Percentiles rank a stretch among this genome's conserved stretches.
Evolutionary conservation across 2,888 invertebrate species (phyloP).

Genomic region (Cataglyphis cursor): DNA sequence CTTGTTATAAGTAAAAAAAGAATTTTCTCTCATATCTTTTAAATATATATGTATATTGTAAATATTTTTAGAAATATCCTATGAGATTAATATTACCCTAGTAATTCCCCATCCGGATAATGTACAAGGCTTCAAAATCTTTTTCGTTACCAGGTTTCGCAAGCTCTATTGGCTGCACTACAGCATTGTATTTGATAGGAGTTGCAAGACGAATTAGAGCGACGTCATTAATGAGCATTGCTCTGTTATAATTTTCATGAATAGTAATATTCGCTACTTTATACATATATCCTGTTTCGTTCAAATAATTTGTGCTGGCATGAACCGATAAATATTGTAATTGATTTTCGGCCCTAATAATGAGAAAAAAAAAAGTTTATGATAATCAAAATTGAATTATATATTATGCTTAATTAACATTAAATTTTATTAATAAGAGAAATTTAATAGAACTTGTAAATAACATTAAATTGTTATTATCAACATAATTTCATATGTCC

Average conservation of each 20-base stretch:
- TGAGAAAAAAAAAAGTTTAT: not conserved
- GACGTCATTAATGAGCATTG: conserved; percentile 73
- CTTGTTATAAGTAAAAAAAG: not conserved
- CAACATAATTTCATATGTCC: not conserved
- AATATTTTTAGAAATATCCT: no score
- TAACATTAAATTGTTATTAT: not conserved
- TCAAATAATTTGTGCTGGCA: conserved; percentile 61
- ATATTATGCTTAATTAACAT: not conserved
- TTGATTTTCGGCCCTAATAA: not conserved
- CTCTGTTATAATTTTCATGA: conserved; percentile 64
- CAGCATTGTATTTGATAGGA: conserved; percentile 70
- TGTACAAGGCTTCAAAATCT: conserved; percentile 55
- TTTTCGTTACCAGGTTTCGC: conserved; percentile 62
- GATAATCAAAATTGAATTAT: not conserved
- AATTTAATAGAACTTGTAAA: not conserved
- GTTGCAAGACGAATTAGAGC: conserved; percentile 75
- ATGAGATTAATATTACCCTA: no score
- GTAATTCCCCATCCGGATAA: no score
- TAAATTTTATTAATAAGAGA: not conserved
- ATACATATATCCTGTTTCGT: conserved; percentile 44
- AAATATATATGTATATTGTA: not conserved
- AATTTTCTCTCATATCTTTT: not conserved
- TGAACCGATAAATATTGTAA: conserved; percentile 14
- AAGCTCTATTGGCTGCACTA: conserved; percentile 76
- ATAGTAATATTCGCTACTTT: not conserved